Base-by-base conservation (phyloP, 2,888 invertebrate species). In the Aleiodes leptofemur region DNA sequence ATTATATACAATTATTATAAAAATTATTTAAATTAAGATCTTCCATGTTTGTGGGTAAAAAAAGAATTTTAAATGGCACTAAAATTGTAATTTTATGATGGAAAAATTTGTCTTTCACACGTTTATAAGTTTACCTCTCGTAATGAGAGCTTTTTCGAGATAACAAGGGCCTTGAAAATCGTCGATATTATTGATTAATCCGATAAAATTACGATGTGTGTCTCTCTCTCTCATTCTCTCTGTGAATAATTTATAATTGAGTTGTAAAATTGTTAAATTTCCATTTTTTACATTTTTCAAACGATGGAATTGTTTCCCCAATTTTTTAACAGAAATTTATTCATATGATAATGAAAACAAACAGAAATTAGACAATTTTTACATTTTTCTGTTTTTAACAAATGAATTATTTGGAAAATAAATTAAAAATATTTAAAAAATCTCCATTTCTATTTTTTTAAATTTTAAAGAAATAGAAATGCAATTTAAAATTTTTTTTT, bases 61-160 rank as follows among this genome's bases (percentile, higher is more conserved):
- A 43, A 3, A 43, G 23, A 23, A 23, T 23, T 43, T 43, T 8
- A 7, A 43, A 64, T 48, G 64, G 64, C 64, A 64, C 64, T 64
- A 64, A 23, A 64, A 16, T 64, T 11, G 64, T 8, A 16, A 43
- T 64, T 43, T 11, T 5, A 43, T 64, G 64, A 64, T 34, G 4
- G 48, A 16, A 43, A 23, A 38, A 3, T 43, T 64, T 64, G 64
- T 64, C 48, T 64, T 64, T 64, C 64, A 64, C 38, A 31, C 38
- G 38, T 64, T 43, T 43, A 64, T 48, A 64, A 16, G 16, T 7
- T 14, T 61, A 61, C 61, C 43, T 64, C 64, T 64, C 64, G 64
- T 64, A 2, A 1, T 23, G 23, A 23, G 34, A 64, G 64, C 64
- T 64, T 64, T 48, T 23, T 64, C 23, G 8, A 56, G 56, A 9